These are phyloP conservation scores for Rhabditoides inermis DNA, from an alignment of 2,888 invertebrate species.

Conservation along the genomic window DNA sequence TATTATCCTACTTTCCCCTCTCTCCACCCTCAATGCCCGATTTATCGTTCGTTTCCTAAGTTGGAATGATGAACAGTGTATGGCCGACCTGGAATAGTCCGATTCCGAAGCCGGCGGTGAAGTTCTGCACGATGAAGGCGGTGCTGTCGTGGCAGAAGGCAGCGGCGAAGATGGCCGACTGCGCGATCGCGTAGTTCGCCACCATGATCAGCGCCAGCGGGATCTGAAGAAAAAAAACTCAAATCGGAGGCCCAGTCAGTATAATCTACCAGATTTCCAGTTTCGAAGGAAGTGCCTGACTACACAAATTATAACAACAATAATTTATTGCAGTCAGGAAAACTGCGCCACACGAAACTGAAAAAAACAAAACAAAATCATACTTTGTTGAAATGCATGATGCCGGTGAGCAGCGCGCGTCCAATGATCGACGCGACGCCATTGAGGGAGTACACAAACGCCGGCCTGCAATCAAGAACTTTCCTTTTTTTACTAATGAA, in stretches of 20 bases:
- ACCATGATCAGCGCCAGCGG: constrained; percentile 24
- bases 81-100: constrained; percentile 10
- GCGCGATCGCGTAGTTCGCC: constrained; percentile 22
- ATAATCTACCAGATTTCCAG: no score
- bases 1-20: no score
- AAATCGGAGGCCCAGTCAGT: no score
- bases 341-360: background rate
- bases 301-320: no score
- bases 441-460: constrained; percentile 24
- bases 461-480: constrained; percentile 17
- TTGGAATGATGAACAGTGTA: background rate
- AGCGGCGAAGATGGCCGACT: constrained; percentile 19
- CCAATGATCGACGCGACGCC: constrained; percentile 27
- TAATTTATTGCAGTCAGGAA: no score
- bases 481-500: background rate
- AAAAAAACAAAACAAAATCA: background rate
- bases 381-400: constrained; percentile 17
- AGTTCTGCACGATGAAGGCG: constrained; percentile 25
- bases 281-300: no score
- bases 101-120: constrained; percentile 26
- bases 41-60: no score
- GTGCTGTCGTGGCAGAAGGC: constrained; percentile 19
- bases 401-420: constrained; percentile 12
- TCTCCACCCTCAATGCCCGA: no score
- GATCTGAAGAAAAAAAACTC: constrained; percentile 15